phyloP scores from a whole-genome alignment of 2,113 vertebrate genomes.

The Grammomys dolichurus region DNA sequence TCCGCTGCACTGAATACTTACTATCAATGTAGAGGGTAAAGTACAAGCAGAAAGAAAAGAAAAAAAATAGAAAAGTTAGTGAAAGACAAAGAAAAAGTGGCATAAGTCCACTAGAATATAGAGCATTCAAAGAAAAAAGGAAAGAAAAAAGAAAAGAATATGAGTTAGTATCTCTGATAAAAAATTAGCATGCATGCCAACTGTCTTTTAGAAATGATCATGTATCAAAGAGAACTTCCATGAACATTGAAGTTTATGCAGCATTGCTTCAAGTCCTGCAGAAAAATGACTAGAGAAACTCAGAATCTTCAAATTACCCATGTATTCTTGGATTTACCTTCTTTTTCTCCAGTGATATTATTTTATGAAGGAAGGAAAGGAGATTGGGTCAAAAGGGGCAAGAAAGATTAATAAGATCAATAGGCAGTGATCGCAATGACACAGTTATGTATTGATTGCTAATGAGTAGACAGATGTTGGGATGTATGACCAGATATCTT shows the following conservation, averaged over 20 bases:
- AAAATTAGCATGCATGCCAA: not conserved
- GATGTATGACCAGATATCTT: not conserved
- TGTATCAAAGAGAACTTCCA: not conserved
- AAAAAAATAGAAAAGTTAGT: not conserved
- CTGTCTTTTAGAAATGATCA: not conserved
- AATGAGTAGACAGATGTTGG: not conserved
- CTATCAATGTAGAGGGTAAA: not conserved
- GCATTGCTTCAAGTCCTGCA: not conserved
- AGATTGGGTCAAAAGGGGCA: not conserved
- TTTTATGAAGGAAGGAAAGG: not conserved
- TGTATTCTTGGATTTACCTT: not conserved
- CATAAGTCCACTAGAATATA: accelerated
- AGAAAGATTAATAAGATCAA: not conserved
- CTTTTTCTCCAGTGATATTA: not conserved
- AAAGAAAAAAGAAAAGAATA: not conserved
- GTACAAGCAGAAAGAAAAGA: not conserved
- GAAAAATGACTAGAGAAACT: not conserved
- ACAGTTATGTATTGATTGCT: not conserved
- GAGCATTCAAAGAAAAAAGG: not conserved
- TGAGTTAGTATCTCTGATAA: not conserved
- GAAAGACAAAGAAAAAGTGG: not conserved
- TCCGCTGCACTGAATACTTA: not conserved
- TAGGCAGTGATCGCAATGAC: not conserved
- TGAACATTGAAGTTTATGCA: not conserved
- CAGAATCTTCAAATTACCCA: not conserved